Base-by-base conservation (phyloP, 1,140 invertebrate genomes). In the Bombus superbus region DNA sequence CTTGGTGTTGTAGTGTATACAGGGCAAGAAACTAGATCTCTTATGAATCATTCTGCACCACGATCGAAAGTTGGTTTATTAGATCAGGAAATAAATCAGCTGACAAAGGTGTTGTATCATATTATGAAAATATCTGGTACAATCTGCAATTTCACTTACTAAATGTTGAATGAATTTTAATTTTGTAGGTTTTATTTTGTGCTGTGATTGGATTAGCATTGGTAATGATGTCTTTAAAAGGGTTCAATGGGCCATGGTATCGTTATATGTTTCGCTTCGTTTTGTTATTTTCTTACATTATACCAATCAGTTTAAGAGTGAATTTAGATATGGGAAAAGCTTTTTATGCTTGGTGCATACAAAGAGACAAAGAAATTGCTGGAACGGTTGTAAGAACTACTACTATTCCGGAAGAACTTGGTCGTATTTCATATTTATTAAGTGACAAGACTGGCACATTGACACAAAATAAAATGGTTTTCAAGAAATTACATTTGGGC, bases 281-380 rank as follows among this genome's bases (percentile, higher is more conserved):
- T 80, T 96, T 99, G 15, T 96, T 99, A 1, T 99, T 99, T 95
- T 99, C 99, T 0, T 99, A 99, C 95, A 99, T 99, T 83, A 99
- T 99, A 93, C 99, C 99, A 28, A 99, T 99, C 87, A 99, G 99
- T 96, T 96, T 99, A 90, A 96, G 99, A 86, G 99, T 99, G 2
- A 99, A 99, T 96, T 96, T 99, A 82, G 99, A 99, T 92, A 99
- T 99, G 98, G 99, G 99, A 2, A 99, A 99, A 95, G 97, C 98
- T 0, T 99, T 98, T 93, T 99, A 99, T 94, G 98, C 99, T 0
- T 99, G 98, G 97, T 97, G 98, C 90, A 99, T 99, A 90, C 98
- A 99, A 93, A 96, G 97, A 84, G 99, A 99, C 95, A 97, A 98
- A 83, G 97, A 98, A 89, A 99, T 99, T 87, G 96, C 97, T 72